A percentile compares a stretch with the other conserved stretches of the same genome.
Conservation (phyloP, 2,113 vertebrate species). For the Serinus canaria region DNA sequence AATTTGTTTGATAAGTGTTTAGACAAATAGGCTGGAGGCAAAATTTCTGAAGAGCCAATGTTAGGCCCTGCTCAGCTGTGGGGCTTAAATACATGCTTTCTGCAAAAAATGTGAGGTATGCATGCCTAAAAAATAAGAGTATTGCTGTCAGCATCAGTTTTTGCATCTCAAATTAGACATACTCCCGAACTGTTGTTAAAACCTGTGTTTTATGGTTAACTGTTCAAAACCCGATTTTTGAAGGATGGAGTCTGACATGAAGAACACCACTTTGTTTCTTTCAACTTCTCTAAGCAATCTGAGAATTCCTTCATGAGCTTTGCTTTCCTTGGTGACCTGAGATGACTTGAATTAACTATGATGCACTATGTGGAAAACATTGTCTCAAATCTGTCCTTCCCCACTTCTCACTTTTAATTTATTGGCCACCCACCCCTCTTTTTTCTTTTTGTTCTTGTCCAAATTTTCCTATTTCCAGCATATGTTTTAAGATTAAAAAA, state of each 20-base stretch:
- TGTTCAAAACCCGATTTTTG: background rate
- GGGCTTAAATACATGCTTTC: background rate
- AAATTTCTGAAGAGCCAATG: background rate
- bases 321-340: conserved; percentile 27
- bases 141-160: background rate
- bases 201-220: background rate
- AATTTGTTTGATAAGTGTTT: background rate
- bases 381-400: background rate
- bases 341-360: conserved; percentile 36
- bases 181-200: background rate
- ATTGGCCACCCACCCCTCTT: conserved; percentile 54
- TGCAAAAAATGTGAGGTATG: background rate
- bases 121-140: background rate
- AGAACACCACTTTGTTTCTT: background rate
- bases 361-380: conserved; percentile 51
- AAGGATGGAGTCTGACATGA: background rate
- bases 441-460: conserved; percentile 51
- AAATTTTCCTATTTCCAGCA: conserved; percentile 51
- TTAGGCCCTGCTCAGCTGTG: background rate
- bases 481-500: conserved; percentile 67
- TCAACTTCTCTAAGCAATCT: background rate
- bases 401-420: conserved; percentile 56
- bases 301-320: background rate
- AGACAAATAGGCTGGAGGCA: background rate
- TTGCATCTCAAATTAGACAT: background rate